Conservation (phyloP, 2,888 invertebrate species). For the Phoenoteleia sp. region DNA sequence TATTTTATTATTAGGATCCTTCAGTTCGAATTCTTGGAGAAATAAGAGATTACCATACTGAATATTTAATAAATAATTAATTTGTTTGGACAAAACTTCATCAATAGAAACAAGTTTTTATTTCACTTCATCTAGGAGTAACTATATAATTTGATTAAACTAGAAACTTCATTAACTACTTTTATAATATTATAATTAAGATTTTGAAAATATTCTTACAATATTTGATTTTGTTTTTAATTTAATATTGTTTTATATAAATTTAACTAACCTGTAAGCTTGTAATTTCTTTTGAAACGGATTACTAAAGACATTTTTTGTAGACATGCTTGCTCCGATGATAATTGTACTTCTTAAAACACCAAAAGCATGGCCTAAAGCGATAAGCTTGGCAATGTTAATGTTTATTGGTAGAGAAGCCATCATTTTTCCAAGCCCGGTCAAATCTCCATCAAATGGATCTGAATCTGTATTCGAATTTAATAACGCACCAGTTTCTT, state of each 20-base stretch:
- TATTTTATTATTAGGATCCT: too few species aligned
- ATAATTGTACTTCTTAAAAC: conserved; percentile 94
- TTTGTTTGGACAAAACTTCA: too few species aligned
- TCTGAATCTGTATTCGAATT: conserved; percentile 88
- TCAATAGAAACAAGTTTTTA: too few species aligned
- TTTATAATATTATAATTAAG: too few species aligned
- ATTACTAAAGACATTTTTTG: conserved; percentile 93
- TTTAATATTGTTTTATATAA: neutral
- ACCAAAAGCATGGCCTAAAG: conserved; percentile 95
- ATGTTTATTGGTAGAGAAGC: conserved; percentile 94
- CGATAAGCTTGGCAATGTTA: conserved; percentile 93
- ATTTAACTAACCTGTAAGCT: conserved; percentile 87
- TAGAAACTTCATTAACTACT: too few species aligned
- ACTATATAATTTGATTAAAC: too few species aligned
- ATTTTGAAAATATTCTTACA: too few species aligned
- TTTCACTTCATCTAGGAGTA: too few species aligned
- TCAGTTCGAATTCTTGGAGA: too few species aligned
- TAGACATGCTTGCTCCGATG: conserved; percentile 95
- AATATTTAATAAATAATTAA: neutral
- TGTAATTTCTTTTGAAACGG: conserved; percentile 91
- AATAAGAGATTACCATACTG: too few species aligned
- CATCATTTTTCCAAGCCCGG: conserved; percentile 95
- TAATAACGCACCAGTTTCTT: conserved; percentile 94
- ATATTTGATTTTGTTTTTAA: too few species aligned
- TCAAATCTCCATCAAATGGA: conserved; percentile 90